phyloP scores from a whole-genome alignment of 2,797 vertebrate genomes.

The Muraenolepis orangiensis region DNA sequence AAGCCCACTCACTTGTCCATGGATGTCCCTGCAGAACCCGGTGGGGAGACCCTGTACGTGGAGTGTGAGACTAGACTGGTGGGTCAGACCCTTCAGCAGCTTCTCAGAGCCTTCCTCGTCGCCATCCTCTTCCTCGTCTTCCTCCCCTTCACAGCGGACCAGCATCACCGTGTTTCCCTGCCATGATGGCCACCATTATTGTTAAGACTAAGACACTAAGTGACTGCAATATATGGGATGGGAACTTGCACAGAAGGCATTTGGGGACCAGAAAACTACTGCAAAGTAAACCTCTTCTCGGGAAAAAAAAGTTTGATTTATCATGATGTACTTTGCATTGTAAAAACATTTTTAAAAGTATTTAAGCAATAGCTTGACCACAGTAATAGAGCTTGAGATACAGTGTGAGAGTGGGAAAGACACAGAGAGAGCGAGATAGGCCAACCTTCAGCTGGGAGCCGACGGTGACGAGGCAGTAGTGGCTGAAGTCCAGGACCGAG shows the following conservation, averaged over 20 bases:
- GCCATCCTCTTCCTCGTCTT: conserved; percentile 66
- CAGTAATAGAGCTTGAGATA: not conserved
- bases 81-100: conserved; percentile 78
- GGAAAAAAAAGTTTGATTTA: too few relatives aligned
- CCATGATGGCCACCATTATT: not conserved
- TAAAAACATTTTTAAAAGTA: too few relatives aligned
- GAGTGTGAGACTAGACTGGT: conserved; percentile 84
- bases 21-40: conserved; percentile 92
- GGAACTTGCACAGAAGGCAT: too few relatives aligned
- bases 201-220: conserved; percentile 10
- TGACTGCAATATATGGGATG: too few relatives aligned
- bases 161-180: conserved; percentile 87
- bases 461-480: conserved; percentile 82
- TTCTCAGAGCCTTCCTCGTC: conserved; percentile 76
- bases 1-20: conserved; percentile 80
- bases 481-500: conserved; percentile 84
- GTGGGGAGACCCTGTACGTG: conserved; percentile 84
- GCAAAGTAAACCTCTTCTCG: not conserved
- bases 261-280: not conserved
- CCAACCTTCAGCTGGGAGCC: conserved; percentile 80
- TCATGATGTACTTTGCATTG: too few relatives aligned
- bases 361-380: not conserved
- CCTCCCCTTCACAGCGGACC: conserved; percentile 72
- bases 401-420: not conserved
- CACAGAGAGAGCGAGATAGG: not conserved